These are phyloP conservation scores for Yponomeuta evonymella DNA, from an alignment of 2,888 invertebrate genomes.

Conservation along the genomic window DNA sequence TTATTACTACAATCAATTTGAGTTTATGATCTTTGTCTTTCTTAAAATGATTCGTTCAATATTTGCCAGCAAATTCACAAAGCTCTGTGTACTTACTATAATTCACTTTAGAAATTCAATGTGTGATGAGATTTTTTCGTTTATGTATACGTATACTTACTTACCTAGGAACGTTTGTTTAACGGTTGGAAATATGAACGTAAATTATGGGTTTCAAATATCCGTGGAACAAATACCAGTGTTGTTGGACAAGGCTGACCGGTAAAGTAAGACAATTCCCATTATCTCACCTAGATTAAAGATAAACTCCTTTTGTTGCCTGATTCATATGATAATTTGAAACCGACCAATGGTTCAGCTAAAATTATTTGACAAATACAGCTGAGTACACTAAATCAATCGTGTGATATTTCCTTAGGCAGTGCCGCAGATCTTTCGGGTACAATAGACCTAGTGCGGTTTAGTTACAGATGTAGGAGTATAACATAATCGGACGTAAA, in stretches of 20 bases:
- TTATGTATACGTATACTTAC: neutral
- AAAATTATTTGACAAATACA: slow-evolving; percentile 35
- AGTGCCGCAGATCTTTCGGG: slow-evolving; percentile 61
- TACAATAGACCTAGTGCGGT: slow-evolving; percentile 58
- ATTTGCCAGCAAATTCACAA: slow-evolving; percentile 7
- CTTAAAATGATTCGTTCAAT: neutral
- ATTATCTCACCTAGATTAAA: slow-evolving; percentile 17
- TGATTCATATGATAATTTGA: slow-evolving; percentile 28
- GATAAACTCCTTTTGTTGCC: slow-evolving; percentile 27
- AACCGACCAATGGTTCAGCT: slow-evolving; percentile 29
- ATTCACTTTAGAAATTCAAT: neutral
- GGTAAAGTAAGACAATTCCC: slow-evolving; percentile 12
- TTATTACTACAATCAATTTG: neutral
- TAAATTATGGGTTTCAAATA: slow-evolving; percentile 13
- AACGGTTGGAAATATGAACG: slow-evolving; percentile 14
- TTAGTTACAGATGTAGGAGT: slow-evolving; percentile 66
- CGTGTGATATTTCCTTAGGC: slow-evolving; percentile 47
- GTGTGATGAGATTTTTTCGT: neutral
- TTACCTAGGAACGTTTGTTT: slow-evolving; percentile 5
- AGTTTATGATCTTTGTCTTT: slow-evolving; percentile 11
- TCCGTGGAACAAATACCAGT: slow-evolving; percentile 9
- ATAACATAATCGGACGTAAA: slow-evolving; percentile 71
- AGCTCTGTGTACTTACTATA: neutral
- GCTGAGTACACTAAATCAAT: slow-evolving; percentile 50
- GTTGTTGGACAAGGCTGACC: slow-evolving; percentile 14